Evolutionary conservation across 2,113 vertebrate genomes (phyloP).

Genomic region (Bos indicus): DNA sequence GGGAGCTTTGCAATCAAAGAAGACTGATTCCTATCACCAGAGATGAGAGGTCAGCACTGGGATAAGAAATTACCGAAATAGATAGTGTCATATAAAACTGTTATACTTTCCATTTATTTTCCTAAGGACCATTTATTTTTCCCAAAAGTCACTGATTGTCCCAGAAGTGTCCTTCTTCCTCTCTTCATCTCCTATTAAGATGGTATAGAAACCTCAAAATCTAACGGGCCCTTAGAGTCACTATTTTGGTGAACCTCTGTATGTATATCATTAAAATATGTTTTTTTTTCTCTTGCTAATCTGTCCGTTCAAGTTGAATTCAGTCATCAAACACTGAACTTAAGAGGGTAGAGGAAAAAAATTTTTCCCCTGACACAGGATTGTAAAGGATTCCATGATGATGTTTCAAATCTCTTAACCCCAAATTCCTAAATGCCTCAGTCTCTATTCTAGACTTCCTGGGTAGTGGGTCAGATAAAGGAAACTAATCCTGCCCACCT

Average conservation of each 20-base stretch:
- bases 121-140: not conserved
- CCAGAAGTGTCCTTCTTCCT: not conserved
- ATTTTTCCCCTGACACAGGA: not conserved
- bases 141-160: not conserved
- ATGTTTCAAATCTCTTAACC: not conserved
- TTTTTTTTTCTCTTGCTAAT: not conserved
- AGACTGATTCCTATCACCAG: not conserved
- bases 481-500: not conserved
- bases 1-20: not conserved
- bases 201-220: not conserved
- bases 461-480: not conserved
- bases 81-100: not conserved
- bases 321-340: not conserved
- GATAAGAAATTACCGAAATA: not conserved
- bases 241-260: not conserved
- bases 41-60: not conserved
- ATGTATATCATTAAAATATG: not conserved
- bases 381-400: not conserved
- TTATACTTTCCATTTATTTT: not conserved
- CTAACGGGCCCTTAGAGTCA: not conserved
- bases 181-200: not conserved
- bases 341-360: not conserved
- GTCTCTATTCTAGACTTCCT: not conserved
- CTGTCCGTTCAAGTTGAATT: not conserved
- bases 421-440: not conserved